phyloP scores from a whole-genome alignment of 1,140 invertebrate species.

The Anastatus disparis region DNA sequence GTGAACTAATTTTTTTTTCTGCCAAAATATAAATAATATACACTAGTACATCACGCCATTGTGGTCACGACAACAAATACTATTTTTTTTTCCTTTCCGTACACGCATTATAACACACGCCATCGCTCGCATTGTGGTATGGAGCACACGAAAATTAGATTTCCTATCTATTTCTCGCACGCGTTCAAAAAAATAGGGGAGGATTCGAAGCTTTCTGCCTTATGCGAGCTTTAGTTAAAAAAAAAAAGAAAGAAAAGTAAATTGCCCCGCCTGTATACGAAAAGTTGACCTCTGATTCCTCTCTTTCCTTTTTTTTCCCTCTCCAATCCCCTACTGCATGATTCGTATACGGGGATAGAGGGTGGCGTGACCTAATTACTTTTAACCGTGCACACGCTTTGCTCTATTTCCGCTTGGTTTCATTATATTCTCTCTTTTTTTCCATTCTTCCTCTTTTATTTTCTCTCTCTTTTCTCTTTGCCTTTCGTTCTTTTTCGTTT shows the following conservation, averaged over 20 bases:
- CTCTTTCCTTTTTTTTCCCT: neutral
- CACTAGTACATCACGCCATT: no score
- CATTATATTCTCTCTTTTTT: neutral
- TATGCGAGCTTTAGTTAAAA: no score
- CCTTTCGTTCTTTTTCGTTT: neutral
- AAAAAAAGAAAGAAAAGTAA: conserved; percentile 10
- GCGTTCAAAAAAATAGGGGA: neutral
- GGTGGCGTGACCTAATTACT: conserved; percentile 37
- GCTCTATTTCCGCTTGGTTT: conserved; percentile 23
- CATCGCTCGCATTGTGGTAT: conserved; percentile 48
- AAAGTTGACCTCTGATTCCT: neutral
- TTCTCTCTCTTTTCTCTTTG: neutral
- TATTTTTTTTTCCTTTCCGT: no score
- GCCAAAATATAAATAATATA: no score
- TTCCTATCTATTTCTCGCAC: conserved; percentile 56
- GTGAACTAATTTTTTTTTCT: no score
- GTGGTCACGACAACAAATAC: no score
- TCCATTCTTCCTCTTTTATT: neutral
- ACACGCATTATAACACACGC: neutral
- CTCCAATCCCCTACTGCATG: neutral
- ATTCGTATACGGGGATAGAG: neutral
- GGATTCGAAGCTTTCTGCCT: neutral
- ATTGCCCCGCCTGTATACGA: conserved; percentile 4
- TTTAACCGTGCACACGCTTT: conserved; percentile 11
- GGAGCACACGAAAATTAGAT: conserved; percentile 57